Percentiles rank a stretch among this genome's conserved stretches.
Conservation (phyloP, 2,888 invertebrate genomes). For the Pyrgus malvae region DNA sequence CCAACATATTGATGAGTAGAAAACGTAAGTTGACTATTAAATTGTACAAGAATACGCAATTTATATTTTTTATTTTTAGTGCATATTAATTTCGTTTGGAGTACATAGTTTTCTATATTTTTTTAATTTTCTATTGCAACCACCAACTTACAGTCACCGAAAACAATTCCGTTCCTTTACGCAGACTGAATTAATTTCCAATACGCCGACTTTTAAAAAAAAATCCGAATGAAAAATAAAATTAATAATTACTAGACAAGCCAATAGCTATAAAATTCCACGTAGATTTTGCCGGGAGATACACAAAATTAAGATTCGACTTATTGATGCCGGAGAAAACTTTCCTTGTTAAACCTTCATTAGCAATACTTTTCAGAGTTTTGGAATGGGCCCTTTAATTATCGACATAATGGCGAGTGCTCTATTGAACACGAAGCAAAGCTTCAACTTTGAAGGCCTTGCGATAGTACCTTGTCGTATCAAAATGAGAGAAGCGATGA, state of each 20-base stretch:
- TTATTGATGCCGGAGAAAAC: slow-evolving; percentile 42
- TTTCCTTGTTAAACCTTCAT: slow-evolving; percentile 53
- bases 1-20: too few relatives aligned
- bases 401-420: slow-evolving; percentile 46
- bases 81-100: too few relatives aligned
- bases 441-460: slow-evolving; percentile 19
- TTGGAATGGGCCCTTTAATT: slow-evolving; percentile 43
- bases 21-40: too few relatives aligned
- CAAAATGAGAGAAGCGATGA: background rate
- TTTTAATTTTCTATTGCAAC: too few relatives aligned
- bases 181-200: background rate
- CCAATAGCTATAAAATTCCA: slow-evolving; percentile 7
- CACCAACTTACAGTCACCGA: too few relatives aligned
- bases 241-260: background rate
- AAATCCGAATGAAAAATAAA: too few relatives aligned
- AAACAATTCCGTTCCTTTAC: background rate
- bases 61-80: too few relatives aligned
- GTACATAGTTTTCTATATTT: too few relatives aligned
- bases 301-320: slow-evolving; percentile 34
- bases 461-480: slow-evolving; percentile 3
- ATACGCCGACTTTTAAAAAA: background rate
- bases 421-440: slow-evolving; percentile 26
- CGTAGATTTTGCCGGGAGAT: slow-evolving; percentile 9
- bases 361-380: slow-evolving; percentile 48
- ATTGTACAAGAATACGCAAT: too few relatives aligned